phyloP scores from a whole-genome alignment of 2,113 vertebrate genomes.

The Semicossyphus pulcher region DNA sequence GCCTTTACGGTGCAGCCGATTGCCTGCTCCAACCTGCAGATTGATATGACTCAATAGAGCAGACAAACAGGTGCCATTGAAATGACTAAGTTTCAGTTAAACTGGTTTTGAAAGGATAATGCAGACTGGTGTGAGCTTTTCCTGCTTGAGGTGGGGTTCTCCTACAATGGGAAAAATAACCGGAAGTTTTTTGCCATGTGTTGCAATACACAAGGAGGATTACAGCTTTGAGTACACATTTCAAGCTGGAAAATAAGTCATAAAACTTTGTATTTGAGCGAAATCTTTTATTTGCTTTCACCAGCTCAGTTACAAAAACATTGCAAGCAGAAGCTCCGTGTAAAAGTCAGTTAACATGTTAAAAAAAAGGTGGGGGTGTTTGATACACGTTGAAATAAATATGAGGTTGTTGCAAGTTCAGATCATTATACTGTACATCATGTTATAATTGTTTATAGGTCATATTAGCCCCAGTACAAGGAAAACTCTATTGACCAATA shows the following conservation, averaged over 20 bases:
- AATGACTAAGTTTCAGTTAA: conserved; percentile 34
- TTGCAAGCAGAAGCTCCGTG: background rate
- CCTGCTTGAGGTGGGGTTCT: background rate
- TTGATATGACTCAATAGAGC: background rate
- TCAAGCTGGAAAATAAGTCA: background rate
- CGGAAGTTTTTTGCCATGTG: background rate
- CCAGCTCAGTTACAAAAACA: conserved; percentile 39
- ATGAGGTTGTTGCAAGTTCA: conserved; percentile 23
- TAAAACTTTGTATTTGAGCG: background rate
- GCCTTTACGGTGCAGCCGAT: background rate
- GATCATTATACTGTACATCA: background rate
- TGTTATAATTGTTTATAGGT: conserved; percentile 32
- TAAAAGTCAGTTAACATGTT: background rate
- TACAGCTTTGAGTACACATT: too few relatives aligned
- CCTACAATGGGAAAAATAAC: background rate
- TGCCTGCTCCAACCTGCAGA: conserved; percentile 8
- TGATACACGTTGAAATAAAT: conserved; percentile 37
- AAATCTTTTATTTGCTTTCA: conserved; percentile 22
- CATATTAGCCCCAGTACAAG: conserved; percentile 85
- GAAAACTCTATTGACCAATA: conserved; percentile 87
- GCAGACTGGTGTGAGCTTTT: background rate
- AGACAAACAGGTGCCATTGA: background rate
- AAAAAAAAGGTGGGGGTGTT: conserved; percentile 17
- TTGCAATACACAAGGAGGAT: background rate
- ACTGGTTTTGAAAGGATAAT: conserved; percentile 31